Conservation (phyloP, 2,888 invertebrate genomes). For the Andrena hattorfiana region DNA sequence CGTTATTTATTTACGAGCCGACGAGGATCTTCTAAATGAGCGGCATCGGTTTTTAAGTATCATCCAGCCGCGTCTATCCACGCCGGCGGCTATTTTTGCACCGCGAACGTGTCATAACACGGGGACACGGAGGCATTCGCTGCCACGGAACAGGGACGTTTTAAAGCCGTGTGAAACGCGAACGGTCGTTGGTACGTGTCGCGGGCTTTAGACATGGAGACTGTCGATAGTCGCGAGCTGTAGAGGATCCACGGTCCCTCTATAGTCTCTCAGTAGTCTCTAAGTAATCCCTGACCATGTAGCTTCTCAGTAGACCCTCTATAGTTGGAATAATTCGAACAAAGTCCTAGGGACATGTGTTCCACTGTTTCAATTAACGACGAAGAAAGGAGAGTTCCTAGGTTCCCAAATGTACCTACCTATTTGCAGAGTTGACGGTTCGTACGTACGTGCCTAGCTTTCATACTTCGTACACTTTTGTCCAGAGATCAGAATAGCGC, state of each 20-base stretch:
- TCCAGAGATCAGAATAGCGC: no score
- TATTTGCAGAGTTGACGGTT: no score
- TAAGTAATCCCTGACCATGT: no score
- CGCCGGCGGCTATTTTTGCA: constrained; percentile 21
- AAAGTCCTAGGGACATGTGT: neutral
- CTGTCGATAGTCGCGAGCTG: constrained; percentile 16
- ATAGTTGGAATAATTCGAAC: neutral
- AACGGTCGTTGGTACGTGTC: constrained; percentile 19
- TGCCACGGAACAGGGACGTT: constrained; percentile 8
- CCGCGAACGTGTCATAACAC: constrained; percentile 5
- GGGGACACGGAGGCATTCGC: neutral
- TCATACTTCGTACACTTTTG: no score
- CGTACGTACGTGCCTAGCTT: no score
- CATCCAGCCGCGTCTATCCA: constrained; percentile 15
- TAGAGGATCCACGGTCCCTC: neutral
- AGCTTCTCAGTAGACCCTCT: no score
- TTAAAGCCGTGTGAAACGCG: constrained; percentile 27
- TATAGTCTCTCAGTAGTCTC: neutral
- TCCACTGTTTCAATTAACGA: constrained; percentile 1
- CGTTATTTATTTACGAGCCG: constrained; percentile 35
- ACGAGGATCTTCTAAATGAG: constrained; percentile 7
- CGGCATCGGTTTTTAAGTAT: constrained; percentile 17
- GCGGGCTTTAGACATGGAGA: neutral
- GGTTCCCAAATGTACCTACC: no score
- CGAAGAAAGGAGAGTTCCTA: no score